phyloP scores from a whole-genome alignment of 2,113 vertebrate species.

The Carassius gibelio region DNA sequence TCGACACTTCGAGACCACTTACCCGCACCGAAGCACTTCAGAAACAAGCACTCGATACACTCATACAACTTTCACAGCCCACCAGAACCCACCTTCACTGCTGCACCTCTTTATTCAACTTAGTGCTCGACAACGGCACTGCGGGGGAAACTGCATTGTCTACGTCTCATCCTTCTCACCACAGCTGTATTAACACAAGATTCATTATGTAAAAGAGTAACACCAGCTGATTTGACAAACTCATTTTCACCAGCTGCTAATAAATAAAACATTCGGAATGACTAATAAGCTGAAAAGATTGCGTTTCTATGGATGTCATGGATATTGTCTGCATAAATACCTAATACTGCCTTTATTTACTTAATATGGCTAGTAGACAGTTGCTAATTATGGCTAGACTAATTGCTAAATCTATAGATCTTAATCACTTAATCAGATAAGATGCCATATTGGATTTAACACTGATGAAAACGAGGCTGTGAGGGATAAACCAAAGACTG shows the following conservation, averaged over 20 bases:
- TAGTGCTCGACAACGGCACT: neutral
- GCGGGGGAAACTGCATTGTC: neutral
- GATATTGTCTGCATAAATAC: slow-evolving; percentile 8
- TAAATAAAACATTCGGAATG: slow-evolving; percentile 19
- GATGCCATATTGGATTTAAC: neutral
- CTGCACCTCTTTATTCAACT: slow-evolving; percentile 1
- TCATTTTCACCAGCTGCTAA: slow-evolving; percentile 1
- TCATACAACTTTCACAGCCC: slow-evolving; percentile 3
- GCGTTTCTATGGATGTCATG: neutral
- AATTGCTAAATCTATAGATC: neutral
- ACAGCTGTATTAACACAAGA: slow-evolving; percentile 22
- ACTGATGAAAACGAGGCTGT: neutral
- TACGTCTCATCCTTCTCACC: slow-evolving; percentile 5
- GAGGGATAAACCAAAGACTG: too few species aligned
- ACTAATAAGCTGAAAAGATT: slow-evolving; percentile 9
- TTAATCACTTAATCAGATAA: neutral
- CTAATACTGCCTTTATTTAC: neutral
- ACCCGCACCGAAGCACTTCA: slow-evolving; percentile 6
- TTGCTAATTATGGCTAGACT: too few species aligned
- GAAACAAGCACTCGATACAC: slow-evolving; percentile 6
- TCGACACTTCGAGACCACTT: slow-evolving; percentile 22
- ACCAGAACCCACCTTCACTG: neutral
- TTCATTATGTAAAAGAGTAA: slow-evolving; percentile 10
- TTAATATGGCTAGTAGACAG: neutral
- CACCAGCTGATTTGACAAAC: slow-evolving; percentile 25